Percentiles rank a stretch among this genome's conserved stretches.
These are phyloP conservation scores for Cephalophus harveyi DNA, from an alignment of 2,113 vertebrate genomes.

Conservation along the genomic window DNA sequence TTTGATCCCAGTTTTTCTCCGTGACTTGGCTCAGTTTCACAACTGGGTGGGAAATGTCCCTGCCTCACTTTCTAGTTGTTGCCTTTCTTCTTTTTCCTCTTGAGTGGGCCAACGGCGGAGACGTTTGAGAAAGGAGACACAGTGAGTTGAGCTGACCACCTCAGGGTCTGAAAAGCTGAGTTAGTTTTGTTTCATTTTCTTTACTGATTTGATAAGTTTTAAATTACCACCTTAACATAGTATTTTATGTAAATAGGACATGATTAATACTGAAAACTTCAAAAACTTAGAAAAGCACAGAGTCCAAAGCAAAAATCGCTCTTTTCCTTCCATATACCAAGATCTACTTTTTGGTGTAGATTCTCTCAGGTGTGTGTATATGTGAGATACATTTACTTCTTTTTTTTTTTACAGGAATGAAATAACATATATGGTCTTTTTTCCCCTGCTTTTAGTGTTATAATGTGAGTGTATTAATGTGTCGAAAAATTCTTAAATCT, in stretches of 20 bases:
- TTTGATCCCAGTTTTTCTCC: neutral
- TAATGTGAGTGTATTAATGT: neutral
- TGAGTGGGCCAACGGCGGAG: neutral
- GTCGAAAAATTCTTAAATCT: neutral
- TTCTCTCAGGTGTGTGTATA: neutral
- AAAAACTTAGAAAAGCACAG: neutral
- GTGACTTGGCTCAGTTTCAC: neutral
- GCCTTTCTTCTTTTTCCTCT: neutral
- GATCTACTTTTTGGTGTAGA: neutral
- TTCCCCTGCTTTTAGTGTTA: neutral
- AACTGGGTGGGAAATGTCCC: neutral
- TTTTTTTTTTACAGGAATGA: neutral
- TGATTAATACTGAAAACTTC: neutral
- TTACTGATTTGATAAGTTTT: neutral
- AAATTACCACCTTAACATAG: neutral
- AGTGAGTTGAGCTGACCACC: neutral
- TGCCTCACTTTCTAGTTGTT: neutral
- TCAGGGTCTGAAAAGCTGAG: neutral
- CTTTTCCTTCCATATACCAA: neutral
- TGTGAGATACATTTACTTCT: neutral
- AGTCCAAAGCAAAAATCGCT: neutral
- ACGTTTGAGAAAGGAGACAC: neutral
- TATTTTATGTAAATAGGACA: neutral
- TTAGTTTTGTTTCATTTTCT: constrained; percentile 1
- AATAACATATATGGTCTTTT: neutral